Base-by-base conservation (phyloP, 2,888 invertebrate genomes). In the Pseudanteris insignis region DNA sequence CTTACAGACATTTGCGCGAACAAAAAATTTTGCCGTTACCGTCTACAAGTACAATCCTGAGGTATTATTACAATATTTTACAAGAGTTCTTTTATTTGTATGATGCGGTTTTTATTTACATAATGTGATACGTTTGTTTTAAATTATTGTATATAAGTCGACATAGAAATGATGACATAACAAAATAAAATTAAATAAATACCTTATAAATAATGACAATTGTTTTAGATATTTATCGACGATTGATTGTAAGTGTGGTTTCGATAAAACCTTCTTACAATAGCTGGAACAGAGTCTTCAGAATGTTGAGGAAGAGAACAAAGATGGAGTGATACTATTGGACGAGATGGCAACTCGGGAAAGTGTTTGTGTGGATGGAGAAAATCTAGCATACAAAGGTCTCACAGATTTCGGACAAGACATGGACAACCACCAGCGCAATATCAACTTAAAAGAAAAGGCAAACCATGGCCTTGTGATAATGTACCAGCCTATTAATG, bases 391-490 rank as follows among this genome's bases (percentile, higher is more conserved):
- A 5, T 50, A 50, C n/a, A 46, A 38, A 24, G 65, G 67, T 9
- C 29, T 64, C 7, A 26, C 40, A 15, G 60, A 67, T 38, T 64
- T 67, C 43, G 63, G 61, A 33, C 5, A 26, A n/a, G 9, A 26
- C 2, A 8, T 5, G 26, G 26, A 26, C 26, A n/a, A 5, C 6
- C n/a, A n/a, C 2, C 2, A n/a, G 2, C 18, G 12, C 8, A 10
- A 12, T n/a, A n/a, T 38, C 6, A 57, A 47, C 33, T 28, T 47
- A 14, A 14, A 43, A 7, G 13, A 50, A 7, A 57, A 41, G 11
- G 67, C 66, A 1, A 57, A 66, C 46, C 61, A 64, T 37, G 58
- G 62, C 6, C 48, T 67, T 13, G 63, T 68, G 2, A 40, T 68
- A 9, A 68, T 67, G 65, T 68, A 57, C 24, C 53, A 58, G 26